phyloP scores from a whole-genome alignment of 2,113 vertebrate species.

The Corythaeola cristata region DNA sequence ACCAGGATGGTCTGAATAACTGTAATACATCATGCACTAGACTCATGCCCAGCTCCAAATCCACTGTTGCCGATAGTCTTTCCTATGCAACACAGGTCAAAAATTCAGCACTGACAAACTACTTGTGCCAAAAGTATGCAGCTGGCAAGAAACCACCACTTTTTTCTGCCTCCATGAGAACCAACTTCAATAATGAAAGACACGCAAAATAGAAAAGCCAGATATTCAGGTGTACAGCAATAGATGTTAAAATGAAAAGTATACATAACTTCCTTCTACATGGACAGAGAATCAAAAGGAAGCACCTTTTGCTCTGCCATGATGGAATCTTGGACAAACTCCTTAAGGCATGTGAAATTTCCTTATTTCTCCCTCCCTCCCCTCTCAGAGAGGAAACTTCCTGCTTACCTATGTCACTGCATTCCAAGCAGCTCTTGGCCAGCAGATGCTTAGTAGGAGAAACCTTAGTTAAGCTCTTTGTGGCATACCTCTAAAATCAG shows the following conservation, averaged over 20 bases:
- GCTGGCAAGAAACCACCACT: neutral
- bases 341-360: conserved; percentile 13
- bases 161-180: neutral
- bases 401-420: neutral
- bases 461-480: neutral
- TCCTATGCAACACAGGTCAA: neutral
- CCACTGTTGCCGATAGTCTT: neutral
- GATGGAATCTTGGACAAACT: conserved; percentile 27
- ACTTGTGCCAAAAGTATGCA: neutral
- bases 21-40: neutral
- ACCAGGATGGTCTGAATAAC: neutral
- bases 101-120: neutral
- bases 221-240: neutral
- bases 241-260: neutral
- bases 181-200: neutral
- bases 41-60: neutral
- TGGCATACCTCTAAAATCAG: neutral
- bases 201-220: neutral
- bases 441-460: neutral
- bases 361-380: neutral
- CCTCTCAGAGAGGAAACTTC: neutral
- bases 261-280: neutral
- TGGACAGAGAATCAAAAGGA: neutral
- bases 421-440: neutral
- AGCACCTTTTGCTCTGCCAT: neutral